Conservation (phyloP, 2,113 vertebrate species). For the mouse (Mus musculus) region DNA sequence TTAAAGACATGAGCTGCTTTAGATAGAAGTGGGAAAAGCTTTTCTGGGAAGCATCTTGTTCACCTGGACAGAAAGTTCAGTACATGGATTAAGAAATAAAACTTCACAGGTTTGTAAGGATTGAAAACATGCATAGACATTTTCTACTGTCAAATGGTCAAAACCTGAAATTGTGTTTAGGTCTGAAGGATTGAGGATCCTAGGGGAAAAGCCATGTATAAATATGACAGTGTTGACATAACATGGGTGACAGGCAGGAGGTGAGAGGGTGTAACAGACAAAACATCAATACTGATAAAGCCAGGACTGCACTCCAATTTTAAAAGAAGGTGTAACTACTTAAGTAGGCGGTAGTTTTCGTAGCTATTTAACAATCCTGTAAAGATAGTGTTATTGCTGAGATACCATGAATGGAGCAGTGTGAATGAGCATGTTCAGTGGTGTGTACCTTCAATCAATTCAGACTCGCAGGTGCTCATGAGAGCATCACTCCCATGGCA, state of each 20-base stretch:
- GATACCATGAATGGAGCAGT: background rate
- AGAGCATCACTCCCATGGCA: slow-evolving; percentile 1
- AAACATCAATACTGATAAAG: slow-evolving; percentile 10
- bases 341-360: background rate
- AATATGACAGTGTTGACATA: background rate
- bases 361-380: background rate
- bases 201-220: background rate
- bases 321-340: background rate
- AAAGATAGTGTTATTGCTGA: background rate
- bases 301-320: slow-evolving; percentile 20
- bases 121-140: slow-evolving; percentile 26
- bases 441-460: background rate
- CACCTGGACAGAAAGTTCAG: background rate
- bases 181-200: slow-evolving; percentile 5
- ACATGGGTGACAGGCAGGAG: background rate
- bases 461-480: background rate
- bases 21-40: background rate
- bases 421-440: background rate
- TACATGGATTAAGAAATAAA: slow-evolving; percentile 34
- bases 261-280: slow-evolving; percentile 7
- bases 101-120: slow-evolving; percentile 16
- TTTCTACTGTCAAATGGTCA: background rate
- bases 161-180: slow-evolving; percentile 32
- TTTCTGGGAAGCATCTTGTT: slow-evolving; percentile 7
- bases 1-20: slow-evolving; percentile 32